These are phyloP conservation scores for Hedychridium roseum DNA, from an alignment of 2,888 invertebrate genomes.

Conservation along the genomic window DNA sequence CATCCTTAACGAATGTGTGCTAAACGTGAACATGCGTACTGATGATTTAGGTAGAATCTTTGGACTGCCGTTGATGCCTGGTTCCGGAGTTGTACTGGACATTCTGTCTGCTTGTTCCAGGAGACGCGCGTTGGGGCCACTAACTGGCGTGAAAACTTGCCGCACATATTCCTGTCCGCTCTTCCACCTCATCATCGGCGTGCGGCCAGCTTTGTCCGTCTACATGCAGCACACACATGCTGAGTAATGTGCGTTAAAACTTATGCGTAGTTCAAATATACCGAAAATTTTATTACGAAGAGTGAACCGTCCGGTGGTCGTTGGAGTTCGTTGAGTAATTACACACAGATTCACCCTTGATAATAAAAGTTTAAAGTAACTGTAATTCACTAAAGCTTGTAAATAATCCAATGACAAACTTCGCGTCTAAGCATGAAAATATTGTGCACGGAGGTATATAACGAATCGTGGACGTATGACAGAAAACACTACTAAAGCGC, in stretches of 20 bases:
- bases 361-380: too few relatives aligned
- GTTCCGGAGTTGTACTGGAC: slow-evolving; percentile 55
- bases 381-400: too few relatives aligned
- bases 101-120: slow-evolving; percentile 58
- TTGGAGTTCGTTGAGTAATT: too few relatives aligned
- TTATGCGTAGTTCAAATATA: slow-evolving; percentile 42
- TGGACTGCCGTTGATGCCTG: slow-evolving; percentile 50
- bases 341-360: too few relatives aligned
- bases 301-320: too few relatives aligned
- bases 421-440: too few relatives aligned
- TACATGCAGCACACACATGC: slow-evolving; percentile 64
- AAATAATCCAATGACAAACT: too few relatives aligned
- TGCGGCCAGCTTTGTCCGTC: slow-evolving; percentile 54
- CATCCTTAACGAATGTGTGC: slow-evolving; percentile 19
- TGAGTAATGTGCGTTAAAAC: slow-evolving; percentile 52
- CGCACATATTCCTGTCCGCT: slow-evolving; percentile 59
- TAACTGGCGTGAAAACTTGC: slow-evolving; percentile 53
- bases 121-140: slow-evolving; percentile 55
- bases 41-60: slow-evolving; percentile 52
- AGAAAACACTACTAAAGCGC: too few relatives aligned
- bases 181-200: slow-evolving; percentile 56
- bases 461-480: too few relatives aligned
- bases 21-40: slow-evolving; percentile 62
- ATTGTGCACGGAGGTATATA: too few relatives aligned
- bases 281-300: too few relatives aligned